A percentile compares a stretch with the other conserved stretches of the same genome.
Evolutionary conservation across 2,797 vertebrate species (phyloP).

Genomic region (Notoglanidium macrostoma): DNA sequence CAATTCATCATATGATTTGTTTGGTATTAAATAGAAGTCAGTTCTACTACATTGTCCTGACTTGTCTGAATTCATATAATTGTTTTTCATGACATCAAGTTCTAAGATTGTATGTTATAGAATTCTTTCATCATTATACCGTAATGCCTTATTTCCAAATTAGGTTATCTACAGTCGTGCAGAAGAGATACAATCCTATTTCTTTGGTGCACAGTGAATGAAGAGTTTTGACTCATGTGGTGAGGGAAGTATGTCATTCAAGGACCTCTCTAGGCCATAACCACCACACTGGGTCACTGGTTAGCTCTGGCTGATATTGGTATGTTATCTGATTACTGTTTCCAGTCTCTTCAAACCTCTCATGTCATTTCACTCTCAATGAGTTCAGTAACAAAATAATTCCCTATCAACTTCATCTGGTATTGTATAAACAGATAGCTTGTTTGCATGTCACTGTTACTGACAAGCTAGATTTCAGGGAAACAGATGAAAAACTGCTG

Average conservation of each 20-base stretch:
- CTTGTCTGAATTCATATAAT: background rate
- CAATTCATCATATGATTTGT: background rate
- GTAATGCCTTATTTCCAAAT: constrained; percentile 3
- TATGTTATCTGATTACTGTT: background rate
- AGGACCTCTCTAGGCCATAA: background rate
- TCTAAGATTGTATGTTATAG: background rate
- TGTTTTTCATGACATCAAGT: background rate
- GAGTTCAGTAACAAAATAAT: too few species aligned
- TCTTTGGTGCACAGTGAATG: background rate
- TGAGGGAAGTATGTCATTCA: background rate
- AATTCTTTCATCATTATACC: background rate
- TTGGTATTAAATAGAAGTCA: background rate
- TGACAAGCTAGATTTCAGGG: background rate
- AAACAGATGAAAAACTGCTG: background rate
- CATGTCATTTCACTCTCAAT: background rate
- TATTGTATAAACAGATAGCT: background rate
- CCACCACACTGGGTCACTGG: background rate
- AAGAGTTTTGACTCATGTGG: background rate
- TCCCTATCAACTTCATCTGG: background rate
- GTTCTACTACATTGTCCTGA: background rate
- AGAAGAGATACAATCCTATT: background rate
- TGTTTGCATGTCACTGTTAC: background rate
- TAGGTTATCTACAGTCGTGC: background rate
- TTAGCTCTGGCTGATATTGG: background rate
- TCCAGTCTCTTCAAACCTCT: background rate